Evolutionary conservation across 2,888 invertebrate species (phyloP).

Genomic region (Cyaniris semiargus): DNA sequence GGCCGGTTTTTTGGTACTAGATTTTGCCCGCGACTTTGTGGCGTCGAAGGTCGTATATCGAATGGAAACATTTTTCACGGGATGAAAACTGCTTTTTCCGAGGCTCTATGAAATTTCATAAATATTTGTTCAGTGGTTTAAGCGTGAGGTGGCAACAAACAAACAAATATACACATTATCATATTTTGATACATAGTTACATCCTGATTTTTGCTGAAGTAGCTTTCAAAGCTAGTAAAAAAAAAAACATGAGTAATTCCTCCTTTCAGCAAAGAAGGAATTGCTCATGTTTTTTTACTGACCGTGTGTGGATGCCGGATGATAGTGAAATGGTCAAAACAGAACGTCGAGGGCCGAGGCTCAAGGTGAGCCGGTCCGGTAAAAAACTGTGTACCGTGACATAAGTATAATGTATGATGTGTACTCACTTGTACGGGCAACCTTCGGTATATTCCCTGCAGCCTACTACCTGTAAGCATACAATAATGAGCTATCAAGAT

Average conservation of each 20-base stretch:
- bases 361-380: slow-evolving; percentile 17
- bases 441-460: slow-evolving; percentile 1
- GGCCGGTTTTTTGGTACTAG: too few relatives aligned
- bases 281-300: neutral
- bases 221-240: too few relatives aligned
- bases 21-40: too few relatives aligned
- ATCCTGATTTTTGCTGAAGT: neutral
- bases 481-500: too few relatives aligned
- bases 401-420: neutral
- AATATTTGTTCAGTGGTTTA: neutral
- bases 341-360: neutral
- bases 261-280: too few relatives aligned
- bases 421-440: neutral
- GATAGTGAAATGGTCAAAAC: neutral
- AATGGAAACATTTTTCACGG: too few relatives aligned
- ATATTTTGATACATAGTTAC: neutral
- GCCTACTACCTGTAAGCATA: neutral
- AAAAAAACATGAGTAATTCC: too few relatives aligned
- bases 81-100: too few relatives aligned
- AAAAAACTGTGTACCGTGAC: slow-evolving; percentile 7
- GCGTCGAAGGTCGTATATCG: too few relatives aligned
- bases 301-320: neutral
- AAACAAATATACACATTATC: neutral
- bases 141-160: neutral
- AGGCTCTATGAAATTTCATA: too few relatives aligned